These are phyloP conservation scores for Amblyraja radiata DNA, from an alignment of 2,797 vertebrate species.

Conservation along the genomic window DNA sequence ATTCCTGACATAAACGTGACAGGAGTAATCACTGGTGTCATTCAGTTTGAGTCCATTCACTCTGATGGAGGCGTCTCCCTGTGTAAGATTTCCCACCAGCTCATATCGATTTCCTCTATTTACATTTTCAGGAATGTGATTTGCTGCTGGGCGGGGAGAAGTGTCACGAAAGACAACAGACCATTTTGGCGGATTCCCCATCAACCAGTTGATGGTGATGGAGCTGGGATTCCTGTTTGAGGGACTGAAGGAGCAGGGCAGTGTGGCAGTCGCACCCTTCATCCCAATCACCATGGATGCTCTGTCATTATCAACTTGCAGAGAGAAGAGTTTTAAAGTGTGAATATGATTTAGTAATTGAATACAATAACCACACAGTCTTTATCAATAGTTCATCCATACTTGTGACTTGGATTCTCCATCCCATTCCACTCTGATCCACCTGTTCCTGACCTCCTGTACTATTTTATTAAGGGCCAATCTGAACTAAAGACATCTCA, in stretches of 20 bases:
- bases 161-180: too few species aligned
- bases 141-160: too few species aligned
- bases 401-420: too few species aligned
- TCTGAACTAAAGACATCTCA: too few species aligned
- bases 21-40: neutral
- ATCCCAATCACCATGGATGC: neutral
- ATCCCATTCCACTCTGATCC: too few species aligned
- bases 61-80: neutral
- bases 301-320: neutral
- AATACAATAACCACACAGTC: too few species aligned
- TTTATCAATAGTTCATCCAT: too few species aligned
- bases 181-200: neutral
- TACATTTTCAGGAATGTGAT: too few species aligned
- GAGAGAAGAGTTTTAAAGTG: neutral
- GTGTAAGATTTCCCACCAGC: neutral
- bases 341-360: neutral
- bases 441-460: too few species aligned
- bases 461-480: too few species aligned
- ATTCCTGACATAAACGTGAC: neutral
- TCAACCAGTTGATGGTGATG: slow-evolving; percentile 5
- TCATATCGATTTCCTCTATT: neutral
- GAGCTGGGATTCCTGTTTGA: too few species aligned
- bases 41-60: neutral
- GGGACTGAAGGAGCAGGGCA: neutral
- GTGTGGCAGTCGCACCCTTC: neutral